These are phyloP conservation scores for Phycodurus eques DNA, from an alignment of 2,113 vertebrate species.

Conservation along the genomic window DNA sequence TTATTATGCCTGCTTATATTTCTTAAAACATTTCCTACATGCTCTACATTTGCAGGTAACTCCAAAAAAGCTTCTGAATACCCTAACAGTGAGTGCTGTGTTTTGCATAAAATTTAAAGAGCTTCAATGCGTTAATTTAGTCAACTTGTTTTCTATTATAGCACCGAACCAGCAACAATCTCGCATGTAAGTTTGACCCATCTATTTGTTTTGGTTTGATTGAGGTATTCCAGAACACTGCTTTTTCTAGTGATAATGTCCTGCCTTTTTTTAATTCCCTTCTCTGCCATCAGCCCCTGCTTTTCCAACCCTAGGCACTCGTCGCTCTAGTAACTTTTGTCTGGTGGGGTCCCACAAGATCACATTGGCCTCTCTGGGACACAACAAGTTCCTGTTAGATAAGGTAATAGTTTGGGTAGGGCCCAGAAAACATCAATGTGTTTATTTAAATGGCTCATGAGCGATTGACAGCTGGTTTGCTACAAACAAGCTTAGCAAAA, in stretches of 20 bases:
- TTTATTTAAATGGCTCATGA: no score
- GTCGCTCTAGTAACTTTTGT: conserved; percentile 74
- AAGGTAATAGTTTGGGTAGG: conserved; percentile 59
- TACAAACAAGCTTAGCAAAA: no score
- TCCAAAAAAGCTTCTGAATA: conserved; percentile 76
- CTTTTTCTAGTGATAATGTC: no score
- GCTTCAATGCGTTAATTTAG: neutral
- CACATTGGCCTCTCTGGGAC: conserved; percentile 73
- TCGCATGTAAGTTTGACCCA: conserved; percentile 61
- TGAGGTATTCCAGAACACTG: no score
- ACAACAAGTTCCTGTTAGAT: conserved; percentile 75
- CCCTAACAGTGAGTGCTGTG: conserved; percentile 64
- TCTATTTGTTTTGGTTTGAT: neutral
- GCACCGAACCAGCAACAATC: conserved; percentile 66
- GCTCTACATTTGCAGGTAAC: conserved; percentile 61
- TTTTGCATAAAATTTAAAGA: neutral
- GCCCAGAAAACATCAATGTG: neutral
- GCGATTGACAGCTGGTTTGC: no score
- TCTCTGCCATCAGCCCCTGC: conserved; percentile 39
- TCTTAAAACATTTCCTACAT: neutral
- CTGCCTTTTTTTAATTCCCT: neutral
- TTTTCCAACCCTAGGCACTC: conserved; percentile 38
- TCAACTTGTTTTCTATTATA: neutral
- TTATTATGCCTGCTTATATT: neutral
- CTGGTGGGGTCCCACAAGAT: conserved; percentile 79